Base-by-base conservation (phyloP, 2,113 vertebrate genomes). In the Mionectes macconnelli region DNA sequence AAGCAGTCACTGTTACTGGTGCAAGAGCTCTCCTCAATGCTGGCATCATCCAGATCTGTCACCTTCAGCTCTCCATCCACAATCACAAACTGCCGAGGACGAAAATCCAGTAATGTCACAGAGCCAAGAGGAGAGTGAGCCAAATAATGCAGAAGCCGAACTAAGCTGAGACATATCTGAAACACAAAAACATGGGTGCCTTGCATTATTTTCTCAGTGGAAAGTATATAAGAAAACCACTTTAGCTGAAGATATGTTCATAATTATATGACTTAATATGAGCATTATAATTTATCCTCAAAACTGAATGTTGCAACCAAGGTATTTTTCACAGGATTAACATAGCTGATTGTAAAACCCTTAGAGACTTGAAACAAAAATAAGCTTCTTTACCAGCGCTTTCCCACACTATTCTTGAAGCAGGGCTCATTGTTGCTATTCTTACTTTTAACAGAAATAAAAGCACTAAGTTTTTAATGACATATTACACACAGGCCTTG, bases 71-170 rank as follows among this genome's bases (percentile, higher is more conserved):
- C 99, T 37, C 98, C 99, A 22, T 98, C 97, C 84, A 99, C 98
- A 0, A 99, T 97, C 44, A 99, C 99, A 53, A 99, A 99, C 97
- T 99, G 99, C 11, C 99, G 98, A 50, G 99, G 99, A 30, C 99
- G 98, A 97, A 99, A 99, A 97, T 99, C 99, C 97, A 99, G 95
- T 68, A 99, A 97, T 0, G 99, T 98, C 93, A 99, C 98, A 0
- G 99, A 99, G 96, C 99, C 99, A 47, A 99, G 98, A 0, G 99
- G 99, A 21, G 99, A 99, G 94, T 99, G 98, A 79, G 99, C 98
- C 96, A 99, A 97, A 93, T 99, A 99, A 97, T 98, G 98, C 50
- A 99, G 97, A 40, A 99, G 98, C 28, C 98, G 98, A 70, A 98
- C 98, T 89, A 99, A 98, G 91, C 98, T 99, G 92, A 99, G 97